phyloP scores from a whole-genome alignment of 2,113 vertebrate species.

The Pluvianellus socialis region DNA sequence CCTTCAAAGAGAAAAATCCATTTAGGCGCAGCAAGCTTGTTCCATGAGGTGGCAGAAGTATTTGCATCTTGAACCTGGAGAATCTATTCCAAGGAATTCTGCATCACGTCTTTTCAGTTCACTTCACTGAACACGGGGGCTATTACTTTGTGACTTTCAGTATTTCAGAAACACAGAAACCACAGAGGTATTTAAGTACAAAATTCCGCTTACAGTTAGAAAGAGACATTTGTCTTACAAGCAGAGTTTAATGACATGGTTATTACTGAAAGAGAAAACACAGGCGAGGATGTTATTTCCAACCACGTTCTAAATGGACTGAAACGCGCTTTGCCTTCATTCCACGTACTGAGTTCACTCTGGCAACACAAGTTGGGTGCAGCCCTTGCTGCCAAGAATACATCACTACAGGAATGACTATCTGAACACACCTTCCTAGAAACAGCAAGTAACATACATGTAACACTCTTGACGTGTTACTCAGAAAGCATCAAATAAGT shows the following conservation, averaged over 20 bases:
- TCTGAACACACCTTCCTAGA: accelerated
- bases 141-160: background rate
- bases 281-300: background rate
- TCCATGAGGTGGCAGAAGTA: background rate
- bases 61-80: background rate
- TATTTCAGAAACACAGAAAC: background rate
- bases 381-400: background rate
- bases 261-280: background rate
- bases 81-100: background rate
- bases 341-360: accelerated
- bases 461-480: background rate
- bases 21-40: background rate
- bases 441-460: background rate
- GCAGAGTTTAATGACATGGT: background rate
- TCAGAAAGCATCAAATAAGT: background rate
- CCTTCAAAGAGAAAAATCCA: background rate
- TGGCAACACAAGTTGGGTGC: accelerated
- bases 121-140: background rate
- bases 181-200: background rate
- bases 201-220: background rate
- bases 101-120: background rate
- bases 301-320: background rate
- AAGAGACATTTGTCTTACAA: background rate
- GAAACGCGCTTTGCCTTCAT: background rate
- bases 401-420: accelerated